Evolutionary conservation across 2,797 vertebrate genomes (phyloP).

Genomic region (Arvicola amphibius): DNA sequence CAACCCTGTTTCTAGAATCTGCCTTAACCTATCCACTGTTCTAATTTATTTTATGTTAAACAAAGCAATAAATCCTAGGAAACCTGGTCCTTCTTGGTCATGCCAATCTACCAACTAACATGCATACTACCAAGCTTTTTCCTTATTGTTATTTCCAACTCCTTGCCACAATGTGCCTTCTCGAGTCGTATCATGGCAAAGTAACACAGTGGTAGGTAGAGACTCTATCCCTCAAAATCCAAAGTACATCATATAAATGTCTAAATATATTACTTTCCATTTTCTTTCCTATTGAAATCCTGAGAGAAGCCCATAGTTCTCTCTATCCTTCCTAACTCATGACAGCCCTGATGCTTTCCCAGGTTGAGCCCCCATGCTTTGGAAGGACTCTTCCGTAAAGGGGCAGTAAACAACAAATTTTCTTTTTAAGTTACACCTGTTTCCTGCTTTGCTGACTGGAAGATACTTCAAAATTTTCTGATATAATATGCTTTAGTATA

Average conservation of each 20-base stretch:
- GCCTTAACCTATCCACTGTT: background rate
- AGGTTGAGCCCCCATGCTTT: no score
- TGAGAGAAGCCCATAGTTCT: background rate
- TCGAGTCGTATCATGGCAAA: background rate
- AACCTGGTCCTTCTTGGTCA: no score
- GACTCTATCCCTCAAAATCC: background rate
- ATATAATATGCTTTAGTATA: background rate
- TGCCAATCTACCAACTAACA: background rate
- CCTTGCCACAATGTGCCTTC: background rate
- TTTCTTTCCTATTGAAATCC: background rate
- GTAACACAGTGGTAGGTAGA: background rate
- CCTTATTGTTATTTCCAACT: background rate
- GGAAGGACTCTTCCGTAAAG: background rate
- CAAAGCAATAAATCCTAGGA: background rate
- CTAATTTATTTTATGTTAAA: background rate
- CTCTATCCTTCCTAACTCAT: background rate
- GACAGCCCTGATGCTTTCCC: background rate
- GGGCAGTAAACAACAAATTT: background rate
- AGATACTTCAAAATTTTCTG: background rate
- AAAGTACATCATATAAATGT: background rate
- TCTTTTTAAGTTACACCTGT: background rate
- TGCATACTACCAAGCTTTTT: rapidly evolving
- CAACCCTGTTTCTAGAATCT: background rate
- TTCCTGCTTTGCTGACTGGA: background rate
- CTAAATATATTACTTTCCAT: rapidly evolving